Base-by-base conservation (phyloP, 2,888 invertebrate species). In the Drosophila meridionalis region DNA sequence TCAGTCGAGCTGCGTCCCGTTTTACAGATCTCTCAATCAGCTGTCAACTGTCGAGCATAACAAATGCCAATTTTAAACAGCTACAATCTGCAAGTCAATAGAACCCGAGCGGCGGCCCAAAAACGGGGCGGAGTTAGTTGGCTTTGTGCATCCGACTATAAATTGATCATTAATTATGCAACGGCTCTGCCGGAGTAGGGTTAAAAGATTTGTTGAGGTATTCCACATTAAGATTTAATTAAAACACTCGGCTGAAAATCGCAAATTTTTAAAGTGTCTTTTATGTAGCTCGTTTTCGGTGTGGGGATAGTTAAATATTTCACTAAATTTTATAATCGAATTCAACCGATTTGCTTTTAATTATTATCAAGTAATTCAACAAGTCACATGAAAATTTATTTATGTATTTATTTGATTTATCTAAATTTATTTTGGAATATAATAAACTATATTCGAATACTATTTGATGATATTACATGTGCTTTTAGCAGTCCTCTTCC, bases 1-100 rank as follows among this genome's bases (percentile, higher is more conserved):
- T 78, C 68, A 74, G 61, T 57, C 68, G 48, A 62, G 40, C 34
- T 63, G n/a, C 30, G 61, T 47, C 43, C 70, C 64, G 65, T 67
- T 73, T 70, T 70, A 58, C 68, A 79, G 64, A 79, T 72, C 71
- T 82, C 73, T 84, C 82, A 78, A 84, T 84, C 82, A 82, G 82
- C 82, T 81, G 78, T 82, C 76, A 84, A 69, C 80, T 82, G 81
- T 76, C 80, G 64, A 50, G 62, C 76, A 56, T 47, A 73, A 65
- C 73, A 73, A 80, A 80, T 82, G 73, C 68, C 76, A 80, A 80
- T 79, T 76, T 73, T 36, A 61, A 63, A 65, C 69, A 48, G 50
- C 59, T 62, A 57, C 72, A 71, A 73, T 83, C 80, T 67, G 73
- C 75, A 68, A 78, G 78, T 76, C 81, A 81, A 83, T 80, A 73